Evolutionary conservation across 23 tunicate genomes (phyloP), one percentile per base, ranked within the genome.

Genomic region (Ciona savignyi): DNA sequence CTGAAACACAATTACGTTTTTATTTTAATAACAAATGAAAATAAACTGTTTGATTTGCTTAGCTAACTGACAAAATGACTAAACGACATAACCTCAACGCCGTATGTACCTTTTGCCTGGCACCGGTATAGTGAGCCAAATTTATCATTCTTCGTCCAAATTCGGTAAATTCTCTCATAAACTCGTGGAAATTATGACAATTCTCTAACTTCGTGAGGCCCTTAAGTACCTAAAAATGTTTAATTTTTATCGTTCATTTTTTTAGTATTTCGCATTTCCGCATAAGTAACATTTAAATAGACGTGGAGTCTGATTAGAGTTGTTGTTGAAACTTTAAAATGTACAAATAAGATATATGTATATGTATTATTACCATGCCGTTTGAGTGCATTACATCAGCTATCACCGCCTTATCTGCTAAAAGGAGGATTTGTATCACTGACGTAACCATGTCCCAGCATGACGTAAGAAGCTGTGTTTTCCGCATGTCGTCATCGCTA

Each of bases 121-220:
- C 76, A n/a, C 76, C 76, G 20, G 64, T 72, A 6, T 31, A 72
- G 21, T 72, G 76, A 25, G 76, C 76, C 30, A 72, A 29, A 24
- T 72, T 72, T 24, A 72, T 49, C 76, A 72, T 72, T 23, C 30
- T 27, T 42, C 23, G 27, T 2, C 76, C 76, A 26, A 72, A 72
- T 2, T 24, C 76, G 21, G 76, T 2, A 48, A 72, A 72, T 26
- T 48, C 31, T 48, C 51, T 25, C 65, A 72, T 33, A 72, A 72
- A 72, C 30, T 48, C 76, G 31, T 72, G 76, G 29, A 72, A 72
- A 48, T 49, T 24, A 4, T 72, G 27, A 48, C 76, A 72, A 1
- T 26, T 25, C 63, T 25, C 27, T 30, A 72, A 49, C 24, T 21
- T 1, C 2, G 49, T 29, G 6, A 72, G 64, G 1, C 30, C 32